Evolutionary conservation across 1,140 invertebrate species (phyloP).

Genomic region (Conus betulinus): DNA sequence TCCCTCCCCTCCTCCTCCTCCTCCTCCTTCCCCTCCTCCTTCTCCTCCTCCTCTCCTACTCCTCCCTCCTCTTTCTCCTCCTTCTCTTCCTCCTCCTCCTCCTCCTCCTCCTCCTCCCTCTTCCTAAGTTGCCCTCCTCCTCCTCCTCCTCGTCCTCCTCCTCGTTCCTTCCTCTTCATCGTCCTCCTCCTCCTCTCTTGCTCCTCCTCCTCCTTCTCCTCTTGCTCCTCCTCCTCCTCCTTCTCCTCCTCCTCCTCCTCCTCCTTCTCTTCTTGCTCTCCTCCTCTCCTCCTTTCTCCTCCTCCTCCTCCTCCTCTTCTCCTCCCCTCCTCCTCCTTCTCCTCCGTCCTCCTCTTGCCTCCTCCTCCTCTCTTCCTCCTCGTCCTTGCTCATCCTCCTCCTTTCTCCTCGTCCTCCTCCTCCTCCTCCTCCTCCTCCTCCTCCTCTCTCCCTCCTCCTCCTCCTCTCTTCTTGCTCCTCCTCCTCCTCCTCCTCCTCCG

Average conservation of each 20-base stretch:
- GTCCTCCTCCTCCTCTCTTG: neutral
- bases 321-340: too few species aligned
- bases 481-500: neutral
- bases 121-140: neutral
- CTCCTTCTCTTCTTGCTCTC: neutral
- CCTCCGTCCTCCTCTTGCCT: too few species aligned
- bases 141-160: neutral
- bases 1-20: neutral
- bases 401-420: neutral
- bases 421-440: neutral
- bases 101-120: too few species aligned
- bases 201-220: neutral
- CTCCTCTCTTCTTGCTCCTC: constrained; percentile 17
- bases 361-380: neutral
- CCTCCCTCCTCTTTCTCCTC: neutral
- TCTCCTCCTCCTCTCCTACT: neutral
- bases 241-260: neutral
- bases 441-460: neutral
- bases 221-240: constrained; percentile 6
- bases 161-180: neutral
- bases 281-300: neutral
- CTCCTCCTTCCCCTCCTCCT: neutral
- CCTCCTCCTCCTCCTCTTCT: too few species aligned
- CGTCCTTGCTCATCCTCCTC: neutral
- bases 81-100: too few species aligned